A percentile compares a stretch with the other conserved stretches of the same genome.
phyloP scores from a whole-genome alignment of 1,140 invertebrate genomes.

The Pseudomyrmex flavicornis region DNA sequence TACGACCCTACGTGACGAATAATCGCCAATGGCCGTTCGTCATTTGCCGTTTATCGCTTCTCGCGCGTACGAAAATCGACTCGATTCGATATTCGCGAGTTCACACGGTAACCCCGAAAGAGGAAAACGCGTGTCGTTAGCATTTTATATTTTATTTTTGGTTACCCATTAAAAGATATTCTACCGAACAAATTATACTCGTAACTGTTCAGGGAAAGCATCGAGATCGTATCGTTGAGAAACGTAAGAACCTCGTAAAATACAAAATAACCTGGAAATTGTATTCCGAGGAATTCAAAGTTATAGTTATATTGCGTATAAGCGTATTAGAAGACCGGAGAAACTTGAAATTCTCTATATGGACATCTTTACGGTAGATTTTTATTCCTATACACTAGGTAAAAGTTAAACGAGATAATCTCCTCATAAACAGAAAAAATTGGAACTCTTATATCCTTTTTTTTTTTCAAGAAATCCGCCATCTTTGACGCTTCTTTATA shows the following conservation, averaged over 20 bases:
- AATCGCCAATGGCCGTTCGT: conserved; percentile 27
- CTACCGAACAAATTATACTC: conserved; percentile 22
- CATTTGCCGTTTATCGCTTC: conserved; percentile 33
- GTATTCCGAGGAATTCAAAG: conserved; percentile 8
- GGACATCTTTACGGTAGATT: no score
- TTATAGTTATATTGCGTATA: conserved; percentile 8
- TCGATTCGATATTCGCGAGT: neutral
- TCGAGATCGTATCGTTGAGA: neutral
- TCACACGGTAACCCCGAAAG: neutral
- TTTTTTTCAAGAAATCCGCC: no score
- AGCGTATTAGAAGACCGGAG: neutral
- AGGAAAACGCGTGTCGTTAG: no score
- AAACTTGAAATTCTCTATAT: conserved; percentile 18
- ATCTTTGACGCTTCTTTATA: no score
- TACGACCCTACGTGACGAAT: conserved; percentile 48
- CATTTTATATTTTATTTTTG: no score
- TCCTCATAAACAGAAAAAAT: no score
- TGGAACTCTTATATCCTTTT: no score
- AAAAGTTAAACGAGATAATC: no score
- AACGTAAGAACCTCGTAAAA: conserved; percentile 12
- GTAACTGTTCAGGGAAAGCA: neutral
- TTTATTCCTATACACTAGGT: no score
- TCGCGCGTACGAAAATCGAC: neutral
- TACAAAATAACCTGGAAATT: conserved; percentile 11
- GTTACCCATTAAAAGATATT: neutral